These are phyloP conservation scores for Tachuris rubrigastra DNA, from an alignment of 2,113 vertebrate genomes.

Conservation along the genomic window DNA sequence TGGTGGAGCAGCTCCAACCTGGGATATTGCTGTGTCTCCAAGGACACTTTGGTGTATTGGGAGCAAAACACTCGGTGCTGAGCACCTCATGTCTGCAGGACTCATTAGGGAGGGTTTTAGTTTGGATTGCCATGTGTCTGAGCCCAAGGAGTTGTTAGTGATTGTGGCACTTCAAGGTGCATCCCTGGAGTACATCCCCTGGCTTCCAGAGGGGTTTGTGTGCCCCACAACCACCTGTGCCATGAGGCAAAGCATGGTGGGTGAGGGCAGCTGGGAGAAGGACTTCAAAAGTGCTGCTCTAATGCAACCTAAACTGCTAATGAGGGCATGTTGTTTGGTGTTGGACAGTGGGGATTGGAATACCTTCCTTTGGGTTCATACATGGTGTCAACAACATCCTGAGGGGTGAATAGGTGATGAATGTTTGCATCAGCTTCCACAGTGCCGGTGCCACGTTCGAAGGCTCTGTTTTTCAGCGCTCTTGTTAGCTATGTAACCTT, in stretches of 20 bases:
- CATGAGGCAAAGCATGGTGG: fast-evolving
- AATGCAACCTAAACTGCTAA: background rate
- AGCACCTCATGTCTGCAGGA: fast-evolving
- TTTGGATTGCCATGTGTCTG: background rate
- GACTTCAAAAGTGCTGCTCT: background rate
- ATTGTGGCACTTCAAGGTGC: background rate
- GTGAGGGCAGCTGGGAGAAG: background rate
- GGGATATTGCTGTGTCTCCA: too few relatives aligned
- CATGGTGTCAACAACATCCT: background rate
- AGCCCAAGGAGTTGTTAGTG: background rate
- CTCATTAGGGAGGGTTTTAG: fast-evolving
- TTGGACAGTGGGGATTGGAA: background rate
- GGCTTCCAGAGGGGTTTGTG: background rate
- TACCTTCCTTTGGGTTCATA: background rate
- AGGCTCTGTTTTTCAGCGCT: slow-evolving; percentile 1
- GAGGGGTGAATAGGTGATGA: background rate
- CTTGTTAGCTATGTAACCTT: slow-evolving; percentile 36
- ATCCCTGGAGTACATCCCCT: background rate
- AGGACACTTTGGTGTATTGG: background rate
- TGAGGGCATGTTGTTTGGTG: background rate
- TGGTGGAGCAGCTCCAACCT: background rate
- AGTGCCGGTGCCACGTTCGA: background rate
- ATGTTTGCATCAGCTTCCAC: background rate
- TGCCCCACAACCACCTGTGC: background rate
- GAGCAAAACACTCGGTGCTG: background rate